Evolutionary conservation across 2,888 invertebrate species (phyloP), one percentile per base, ranked within the genome.

Genomic region (Suillia variegata): DNA sequence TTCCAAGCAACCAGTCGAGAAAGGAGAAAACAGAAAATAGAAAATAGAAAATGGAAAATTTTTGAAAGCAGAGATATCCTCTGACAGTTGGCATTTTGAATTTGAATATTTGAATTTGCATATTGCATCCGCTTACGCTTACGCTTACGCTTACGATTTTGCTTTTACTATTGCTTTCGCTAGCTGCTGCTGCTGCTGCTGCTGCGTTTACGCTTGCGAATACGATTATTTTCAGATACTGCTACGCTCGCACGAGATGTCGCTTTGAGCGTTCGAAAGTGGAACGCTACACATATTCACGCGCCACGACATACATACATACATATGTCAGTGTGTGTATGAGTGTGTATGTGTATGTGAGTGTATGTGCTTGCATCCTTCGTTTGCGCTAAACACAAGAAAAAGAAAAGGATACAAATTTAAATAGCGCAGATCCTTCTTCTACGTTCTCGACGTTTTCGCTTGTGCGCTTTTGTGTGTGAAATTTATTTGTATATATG

Each of bases 351-450:
- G 20, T 33, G 20, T 48, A 48, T 20, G 12, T 42, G n/a, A 12
- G 42, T 42, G 13, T n/a, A 42, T n/a, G n/a, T n/a, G n/a, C n/a
- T n/a, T n/a, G n/a, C n/a, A n/a, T n/a, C n/a, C n/a, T n/a, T n/a
- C n/a, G n/a, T n/a, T n/a, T n/a, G n/a, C n/a, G n/a, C n/a, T n/a
- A n/a, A n/a, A n/a, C n/a, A n/a, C n/a, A n/a, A n/a, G n/a, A n/a
- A n/a, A n/a, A n/a, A n/a, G n/a, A 67, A 70, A 68, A 61, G 66
- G 66, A 70, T 73, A 68, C 68, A 63, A 62, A 72, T 73, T 70
- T 70, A 73, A 73, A 72, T 70, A 70, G 64, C 65, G 61, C 63
- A 68, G 62, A 69, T 67, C 60, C 67, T 33, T 49, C 21, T 50
- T 48, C 33, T 31, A 5, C 26, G 6, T 26, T 10, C 26, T 5